Conservation (phyloP, 2,888 invertebrate genomes). For the Villa cingulata region DNA sequence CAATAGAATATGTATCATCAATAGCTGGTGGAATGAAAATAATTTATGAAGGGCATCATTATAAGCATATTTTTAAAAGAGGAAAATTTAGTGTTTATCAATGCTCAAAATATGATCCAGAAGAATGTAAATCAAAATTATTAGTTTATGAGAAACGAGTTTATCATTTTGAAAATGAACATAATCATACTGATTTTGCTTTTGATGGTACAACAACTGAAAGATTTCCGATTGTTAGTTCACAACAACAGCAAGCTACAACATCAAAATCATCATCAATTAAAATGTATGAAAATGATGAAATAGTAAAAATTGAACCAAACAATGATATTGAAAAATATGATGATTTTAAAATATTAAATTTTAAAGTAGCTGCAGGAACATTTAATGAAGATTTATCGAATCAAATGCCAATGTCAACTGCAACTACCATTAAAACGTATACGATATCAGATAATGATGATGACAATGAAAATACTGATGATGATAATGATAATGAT, state of each 20-base stretch:
- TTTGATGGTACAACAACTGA: constrained; percentile 27
- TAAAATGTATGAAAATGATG: too few relatives aligned
- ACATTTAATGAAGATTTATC: background rate
- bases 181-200: constrained; percentile 30
- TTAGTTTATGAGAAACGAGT: constrained; percentile 29
- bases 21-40: constrained; percentile 34
- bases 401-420: background rate
- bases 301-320: too few relatives aligned
- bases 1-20: constrained; percentile 28
- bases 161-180: constrained; percentile 28
- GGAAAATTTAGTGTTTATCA: constrained; percentile 19
- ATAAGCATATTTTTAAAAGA: constrained; percentile 29
- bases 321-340: background rate
- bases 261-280: too few relatives aligned
- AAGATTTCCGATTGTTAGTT: background rate
- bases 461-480: background rate
- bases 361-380: background rate
- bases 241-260: background rate
- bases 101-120: constrained; percentile 1
- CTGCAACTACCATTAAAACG: background rate
- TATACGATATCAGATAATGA: background rate
- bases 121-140: constrained; percentile 28
- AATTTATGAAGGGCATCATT: constrained; percentile 30
- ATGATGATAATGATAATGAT: too few relatives aligned
- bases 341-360: background rate